Evolutionary conservation across 2,888 invertebrate species (phyloP), one percentile per base, ranked within the genome.

Genomic region (Ametastegia equiseti): DNA sequence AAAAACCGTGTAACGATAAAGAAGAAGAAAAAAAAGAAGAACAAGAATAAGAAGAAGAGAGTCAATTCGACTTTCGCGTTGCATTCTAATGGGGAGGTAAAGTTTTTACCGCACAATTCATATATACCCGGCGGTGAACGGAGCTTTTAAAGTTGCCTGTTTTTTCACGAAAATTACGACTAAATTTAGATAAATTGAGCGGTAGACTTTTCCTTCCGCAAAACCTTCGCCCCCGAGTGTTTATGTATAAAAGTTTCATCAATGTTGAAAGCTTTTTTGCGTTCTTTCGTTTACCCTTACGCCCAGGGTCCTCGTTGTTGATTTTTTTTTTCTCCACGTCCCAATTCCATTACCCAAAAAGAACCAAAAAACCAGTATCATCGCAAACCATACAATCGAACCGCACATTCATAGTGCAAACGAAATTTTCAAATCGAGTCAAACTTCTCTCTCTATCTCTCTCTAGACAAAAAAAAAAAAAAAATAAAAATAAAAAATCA

Each of bases 61-160:
- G 75, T 75, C 75, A 54, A 75, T 75, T 75, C 50, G 54, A 75
- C 75, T 36, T 60, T 36, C 54, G 19, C 75, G 75, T 54, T 36
- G 54, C 54, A 75, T 75, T 75, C 33, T 75, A 36, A 54, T 13
- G 75, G 75, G 75, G 36, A n/a, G 13, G 27, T n/a, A 54, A 75
- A 75, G 54, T 54, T 75, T 36, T 36, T n/a, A 27, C 71, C 42
- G 27, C 54, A 36, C 63, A 23, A 67, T 42, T 71, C 67, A 57
- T 65, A 50, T 67, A 69, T 82, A 42, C 69, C 69, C 67, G 78
- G 54, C 82, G 83, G 80, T 81, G 81, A 71, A 77, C 81, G 60
- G 78, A 60, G 78, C 78, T 78, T 78, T 78, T 63, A 78, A 78
- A 78, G 78, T 78, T 78, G 39, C 78, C 78, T 42, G 75, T 78